Evolutionary conservation across 2,888 invertebrate species (phyloP), one percentile per base, ranked within the genome.

Genomic region (Ctenicera cuprea): DNA sequence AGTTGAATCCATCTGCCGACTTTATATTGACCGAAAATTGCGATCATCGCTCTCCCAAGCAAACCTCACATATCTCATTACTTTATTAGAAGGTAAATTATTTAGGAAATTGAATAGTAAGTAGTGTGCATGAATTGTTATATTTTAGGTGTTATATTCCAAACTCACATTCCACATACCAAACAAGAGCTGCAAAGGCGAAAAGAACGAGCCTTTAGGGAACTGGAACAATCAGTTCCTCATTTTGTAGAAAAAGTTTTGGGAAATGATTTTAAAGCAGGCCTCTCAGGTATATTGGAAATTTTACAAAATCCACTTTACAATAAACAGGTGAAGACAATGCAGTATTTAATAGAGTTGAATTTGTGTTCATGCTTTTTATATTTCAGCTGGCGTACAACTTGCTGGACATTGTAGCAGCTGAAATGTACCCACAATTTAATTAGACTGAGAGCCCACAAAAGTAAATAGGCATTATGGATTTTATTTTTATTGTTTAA

Each of bases 341-440:
- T 9, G 52, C 26, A 43, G 48, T 43, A 14, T 11, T 61, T 0
- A 45, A 45, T 50, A 16, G 63, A 41, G n/a, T 69, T 76, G 48
- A 57, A 71, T 18, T 69, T 73, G 37, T 83, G 85, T 75, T 8
- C 14, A 16, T 30, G 12, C 14, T 37, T 59, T n/a, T 16, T 37
- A 20, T 61, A 12, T 61, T 84, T 76, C 75, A 87, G 92, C 87
- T 96, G 78, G 91, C 92, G 75, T 96, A 96, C 86, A 91, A 93
- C 80, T 87, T 96, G 65, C 86, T 97, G 79, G 97, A 97, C 85
- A 89, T 93, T 66, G 88, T 95, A 67, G 82, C 95, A 33, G 87
- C 90, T 62, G 94, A 95, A 87, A 87, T 95, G 74, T 96, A 94
- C 87, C 95, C 95, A 0, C 94, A 95, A 67, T 66, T 80, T 67